These are phyloP conservation scores for Cuculus canorus DNA, from an alignment of 2,797 vertebrate species.

Conservation along the genomic window DNA sequence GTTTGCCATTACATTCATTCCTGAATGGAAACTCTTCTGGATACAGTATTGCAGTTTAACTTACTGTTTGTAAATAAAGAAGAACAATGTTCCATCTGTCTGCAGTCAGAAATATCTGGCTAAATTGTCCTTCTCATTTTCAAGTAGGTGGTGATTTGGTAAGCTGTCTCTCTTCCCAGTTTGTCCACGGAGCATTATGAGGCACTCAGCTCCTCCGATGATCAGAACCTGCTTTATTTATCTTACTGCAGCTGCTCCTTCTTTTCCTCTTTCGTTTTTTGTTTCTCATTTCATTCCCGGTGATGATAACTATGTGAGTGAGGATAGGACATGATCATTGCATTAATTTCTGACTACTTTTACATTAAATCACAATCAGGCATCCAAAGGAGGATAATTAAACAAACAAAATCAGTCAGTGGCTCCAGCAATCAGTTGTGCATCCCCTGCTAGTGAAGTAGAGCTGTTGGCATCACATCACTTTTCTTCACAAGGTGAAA, in stretches of 20 bases:
- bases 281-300: background rate
- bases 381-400: background rate
- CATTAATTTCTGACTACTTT: background rate
- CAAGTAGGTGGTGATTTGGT: background rate
- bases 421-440: background rate
- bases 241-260: background rate
- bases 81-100: background rate
- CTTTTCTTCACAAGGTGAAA: background rate
- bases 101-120: background rate
- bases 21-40: background rate
- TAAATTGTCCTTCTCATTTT: background rate
- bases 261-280: background rate
- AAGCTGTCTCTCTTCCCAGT: background rate
- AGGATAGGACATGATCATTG: background rate
- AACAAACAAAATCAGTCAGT: background rate
- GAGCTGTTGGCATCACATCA: background rate
- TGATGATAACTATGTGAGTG: background rate
- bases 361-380: background rate
- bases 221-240: background rate
- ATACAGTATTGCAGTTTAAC: background rate
- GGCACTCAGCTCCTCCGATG: background rate
- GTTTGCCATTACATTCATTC: background rate
- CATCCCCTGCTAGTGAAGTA: background rate
- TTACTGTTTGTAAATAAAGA: background rate
- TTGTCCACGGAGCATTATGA: accelerated